Evolutionary conservation across 2,888 invertebrate species (phyloP).

Genomic region (Morinoia aosen): DNA sequence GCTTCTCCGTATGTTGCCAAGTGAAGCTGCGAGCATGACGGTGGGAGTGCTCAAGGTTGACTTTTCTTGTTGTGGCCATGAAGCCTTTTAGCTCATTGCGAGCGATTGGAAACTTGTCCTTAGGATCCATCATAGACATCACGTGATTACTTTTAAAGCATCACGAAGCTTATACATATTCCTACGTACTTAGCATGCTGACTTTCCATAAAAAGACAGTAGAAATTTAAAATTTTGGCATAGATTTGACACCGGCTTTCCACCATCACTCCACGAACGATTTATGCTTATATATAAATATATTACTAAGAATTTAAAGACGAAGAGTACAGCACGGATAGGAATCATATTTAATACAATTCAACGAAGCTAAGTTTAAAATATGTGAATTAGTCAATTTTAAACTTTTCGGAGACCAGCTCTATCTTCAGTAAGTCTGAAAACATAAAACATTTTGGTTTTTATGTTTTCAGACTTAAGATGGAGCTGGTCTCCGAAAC

Average conservation of each 20-base stretch:
- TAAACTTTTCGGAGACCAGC: neutral
- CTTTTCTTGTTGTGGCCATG: neutral
- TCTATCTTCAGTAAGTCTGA: too few relatives aligned
- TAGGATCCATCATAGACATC: neutral
- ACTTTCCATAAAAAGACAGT: too few relatives aligned
- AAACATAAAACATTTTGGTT: neutral
- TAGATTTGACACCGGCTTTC: too few relatives aligned
- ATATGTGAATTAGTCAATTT: neutral
- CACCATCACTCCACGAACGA: too few relatives aligned
- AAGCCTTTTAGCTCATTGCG: neutral
- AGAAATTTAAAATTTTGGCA: too few relatives aligned
- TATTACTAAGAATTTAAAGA: too few relatives aligned
- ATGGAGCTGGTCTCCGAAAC: too few relatives aligned
- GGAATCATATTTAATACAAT: too few relatives aligned
- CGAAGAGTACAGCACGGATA: too few relatives aligned
- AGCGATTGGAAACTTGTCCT: neutral
- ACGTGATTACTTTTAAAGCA: neutral
- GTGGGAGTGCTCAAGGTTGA: neutral
- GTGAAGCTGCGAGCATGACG: neutral
- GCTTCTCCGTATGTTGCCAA: neutral
- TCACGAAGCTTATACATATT: neutral
- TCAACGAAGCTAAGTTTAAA: neutral
- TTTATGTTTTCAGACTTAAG: too few relatives aligned
- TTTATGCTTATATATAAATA: too few relatives aligned
- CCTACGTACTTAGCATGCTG: too few relatives aligned